Conservation (phyloP, 2,797 vertebrate species). For the Fistularia commersonii region DNA sequence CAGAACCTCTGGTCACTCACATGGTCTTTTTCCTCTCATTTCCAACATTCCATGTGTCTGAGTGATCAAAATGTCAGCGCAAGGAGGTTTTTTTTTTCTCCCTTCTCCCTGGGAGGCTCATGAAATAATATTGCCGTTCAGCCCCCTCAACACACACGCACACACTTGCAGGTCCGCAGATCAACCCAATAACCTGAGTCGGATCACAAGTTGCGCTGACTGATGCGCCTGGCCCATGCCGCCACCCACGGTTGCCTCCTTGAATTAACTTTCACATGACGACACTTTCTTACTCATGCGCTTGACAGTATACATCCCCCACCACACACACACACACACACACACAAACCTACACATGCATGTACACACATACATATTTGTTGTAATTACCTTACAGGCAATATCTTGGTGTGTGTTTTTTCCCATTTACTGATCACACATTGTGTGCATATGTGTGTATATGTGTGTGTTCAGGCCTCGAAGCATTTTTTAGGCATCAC, state of each 20-base stretch:
- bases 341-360: not conserved
- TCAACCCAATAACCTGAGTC: constrained; percentile 7
- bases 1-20: no score
- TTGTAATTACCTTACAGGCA: constrained; percentile 6
- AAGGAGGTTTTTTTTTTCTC: not conserved
- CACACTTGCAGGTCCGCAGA: not conserved
- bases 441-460: no score
- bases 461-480: no score
- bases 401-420: no score
- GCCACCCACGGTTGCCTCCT: constrained; percentile 45
- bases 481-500: no score
- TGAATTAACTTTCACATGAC: constrained; percentile 41
- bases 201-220: constrained; percentile 21
- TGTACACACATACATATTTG: not conserved
- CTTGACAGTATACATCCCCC: constrained; percentile 13
- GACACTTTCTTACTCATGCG: constrained; percentile 20
- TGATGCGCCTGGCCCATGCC: constrained; percentile 14
- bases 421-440: no score
- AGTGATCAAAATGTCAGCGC: not conserved
- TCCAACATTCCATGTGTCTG: not conserved
- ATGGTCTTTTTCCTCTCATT: not conserved
- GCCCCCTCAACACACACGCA: not conserved
- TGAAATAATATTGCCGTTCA: not conserved
- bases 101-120: no score
- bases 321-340: constrained; percentile 4